Evolutionary conservation across 2,888 invertebrate genomes (phyloP).

Genomic region (Microctonus aethiopoides): DNA sequence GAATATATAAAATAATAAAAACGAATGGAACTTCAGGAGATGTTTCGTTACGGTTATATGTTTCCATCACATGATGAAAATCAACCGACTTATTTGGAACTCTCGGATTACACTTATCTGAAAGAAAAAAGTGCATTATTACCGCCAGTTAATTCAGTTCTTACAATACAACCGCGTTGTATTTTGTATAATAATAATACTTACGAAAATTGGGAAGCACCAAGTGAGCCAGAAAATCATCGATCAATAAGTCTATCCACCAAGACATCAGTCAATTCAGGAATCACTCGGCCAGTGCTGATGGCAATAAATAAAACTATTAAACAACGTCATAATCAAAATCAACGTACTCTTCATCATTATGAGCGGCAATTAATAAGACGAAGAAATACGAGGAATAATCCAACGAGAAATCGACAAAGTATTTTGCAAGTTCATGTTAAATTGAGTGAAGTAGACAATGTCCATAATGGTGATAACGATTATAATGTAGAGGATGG

Average conservation of each 20-base stretch:
- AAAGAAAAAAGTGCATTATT: conserved; percentile 54
- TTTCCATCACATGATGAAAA: conserved; percentile 60
- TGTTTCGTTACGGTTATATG: conserved; percentile 65
- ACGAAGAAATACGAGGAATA: conserved; percentile 19
- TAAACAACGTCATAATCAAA: conserved; percentile 26
- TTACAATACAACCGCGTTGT: conserved; percentile 43
- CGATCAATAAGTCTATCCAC: conserved; percentile 62
- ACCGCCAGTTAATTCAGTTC: conserved; percentile 56
- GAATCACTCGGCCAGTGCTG: conserved; percentile 46
- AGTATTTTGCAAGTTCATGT: conserved; percentile 40
- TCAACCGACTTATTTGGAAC: conserved; percentile 55
- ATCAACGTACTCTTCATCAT: conserved; percentile 18
- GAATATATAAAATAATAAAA: background rate
- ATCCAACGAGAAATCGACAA: conserved; percentile 21
- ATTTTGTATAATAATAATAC: conserved; percentile 54
- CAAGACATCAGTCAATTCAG: conserved; percentile 56
- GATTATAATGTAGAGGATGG: conserved; percentile 19
- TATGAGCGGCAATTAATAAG: conserved; percentile 7
- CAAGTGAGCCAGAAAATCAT: conserved; percentile 61
- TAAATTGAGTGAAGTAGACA: conserved; percentile 29
- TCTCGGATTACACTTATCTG: conserved; percentile 54
- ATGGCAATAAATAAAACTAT: conserved; percentile 10
- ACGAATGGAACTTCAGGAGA: conserved; percentile 63
- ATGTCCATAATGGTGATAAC: conserved; percentile 36
- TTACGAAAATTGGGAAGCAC: conserved; percentile 65